These are phyloP conservation scores for Ancistrus triradiatus DNA, from an alignment of 2,113 vertebrate genomes.

Conservation along the genomic window DNA sequence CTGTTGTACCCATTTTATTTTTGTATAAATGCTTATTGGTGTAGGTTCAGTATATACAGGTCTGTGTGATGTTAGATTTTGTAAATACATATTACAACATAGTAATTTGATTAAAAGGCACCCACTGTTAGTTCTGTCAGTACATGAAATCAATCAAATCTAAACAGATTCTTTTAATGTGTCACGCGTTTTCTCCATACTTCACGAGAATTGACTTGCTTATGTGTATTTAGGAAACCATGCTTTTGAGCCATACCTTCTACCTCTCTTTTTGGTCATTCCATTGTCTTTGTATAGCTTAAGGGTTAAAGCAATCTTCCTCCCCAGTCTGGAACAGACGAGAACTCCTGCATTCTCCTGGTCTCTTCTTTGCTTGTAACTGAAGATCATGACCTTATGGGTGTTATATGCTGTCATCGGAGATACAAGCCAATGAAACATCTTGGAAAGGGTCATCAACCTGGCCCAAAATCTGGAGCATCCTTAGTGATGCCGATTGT, in stretches of 20 bases:
- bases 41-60: background rate
- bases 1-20: slow-evolving; percentile 30
- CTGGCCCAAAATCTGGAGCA: background rate
- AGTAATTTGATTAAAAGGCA: background rate
- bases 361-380: too few species aligned
- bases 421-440: background rate
- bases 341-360: too few species aligned
- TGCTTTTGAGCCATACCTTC: slow-evolving; percentile 16
- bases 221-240: slow-evolving; percentile 8
- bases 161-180: background rate
- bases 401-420: too few species aligned
- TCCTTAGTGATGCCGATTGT: background rate
- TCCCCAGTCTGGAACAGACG: too few species aligned
- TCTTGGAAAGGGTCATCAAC: background rate
- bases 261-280: slow-evolving; percentile 7
- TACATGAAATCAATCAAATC: background rate
- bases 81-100: too few species aligned
- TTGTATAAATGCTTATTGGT: slow-evolving; percentile 22
- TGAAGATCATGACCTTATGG: too few species aligned
- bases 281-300: slow-evolving; percentile 6
- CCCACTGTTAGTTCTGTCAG: background rate
- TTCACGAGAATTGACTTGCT: background rate
- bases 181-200: background rate
- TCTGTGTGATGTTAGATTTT: slow-evolving; percentile 3
- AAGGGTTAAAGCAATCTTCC: too few species aligned